Evolutionary conservation across 2,888 invertebrate genomes (phyloP), one percentile per base, ranked within the genome.

Genomic region (Dugesia japonica): DNA sequence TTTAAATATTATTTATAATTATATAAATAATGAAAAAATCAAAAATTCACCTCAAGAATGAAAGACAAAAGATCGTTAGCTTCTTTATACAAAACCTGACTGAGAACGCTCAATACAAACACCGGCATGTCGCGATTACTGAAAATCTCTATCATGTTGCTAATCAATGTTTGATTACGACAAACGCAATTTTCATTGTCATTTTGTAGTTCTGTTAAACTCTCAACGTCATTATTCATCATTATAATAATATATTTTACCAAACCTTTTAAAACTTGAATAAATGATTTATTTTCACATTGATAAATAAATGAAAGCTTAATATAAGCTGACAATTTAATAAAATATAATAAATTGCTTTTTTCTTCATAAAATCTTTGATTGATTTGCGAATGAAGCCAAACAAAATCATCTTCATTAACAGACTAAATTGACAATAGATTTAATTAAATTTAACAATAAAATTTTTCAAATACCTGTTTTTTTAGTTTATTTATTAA

Each of bases 261-360:
- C 56, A 23, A 56, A 56, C 56, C 56, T 23, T n/a, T 56, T n/a
- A 56, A 56, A 13, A 56, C 56, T n/a, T 56, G n/a, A n/a, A 56
- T 56, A 56, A 56, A 56, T 23, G 56, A 56, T 56, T 56, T 56
- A 56, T 56, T n/a, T 56, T 56, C 56, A 23, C n/a, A 9, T n/a
- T 56, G 56, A 23, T 23, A 20, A 23, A 56, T 56, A 56, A 9
- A 56, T n/a, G 23, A 56, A 1, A 56, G 56, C 23, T 56, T 56
- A 9, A 56, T 56, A n/a, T 56, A 56, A 7, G 56, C 56, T 56
- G 56, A 20, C 23, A 56, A 56, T n/a, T 56, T 56, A n/a, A 56
- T 56, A 23, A 56, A 56, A 56, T 56, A 56, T n/a, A 56, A n/a
- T 56, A 56, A 56, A 56, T 56, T 56, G 56, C 7, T 56, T 56